Base-by-base conservation (phyloP, 2,113 vertebrate genomes). In the Thalassarche chlororhynchos region DNA sequence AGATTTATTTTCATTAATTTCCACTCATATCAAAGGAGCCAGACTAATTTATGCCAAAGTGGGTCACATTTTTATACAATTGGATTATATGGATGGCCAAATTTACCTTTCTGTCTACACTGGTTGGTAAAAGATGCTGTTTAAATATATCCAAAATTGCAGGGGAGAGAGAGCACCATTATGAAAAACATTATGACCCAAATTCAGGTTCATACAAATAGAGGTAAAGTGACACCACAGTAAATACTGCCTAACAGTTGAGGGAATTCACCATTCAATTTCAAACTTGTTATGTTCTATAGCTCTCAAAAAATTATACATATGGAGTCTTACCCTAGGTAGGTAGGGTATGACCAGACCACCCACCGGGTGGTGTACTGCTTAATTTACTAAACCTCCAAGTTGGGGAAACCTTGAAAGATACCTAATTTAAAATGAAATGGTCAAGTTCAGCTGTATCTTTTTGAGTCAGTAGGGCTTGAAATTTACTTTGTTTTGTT, bases 291-390 rank as follows among this genome's bases (percentile, higher is more conserved):
- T 80, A 58, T 10, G 8, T 55, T 44, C 38, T 49, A 12, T 17
- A 47, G 34, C 34, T 81, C 17, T 62, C 44, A 7, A 49, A 28
- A 80, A 76, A 44, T 44, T 24, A n/a, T n/a, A 64, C 20, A 8
- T 60, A 10, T 4, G 16, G 19, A 4, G 4, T 18, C 47, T 36
- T 21, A 36, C 9, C 10, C 17, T 25, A 0, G 10, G 7, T 20
- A 47, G 23, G 47, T 21, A 6, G 31, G 19, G 3, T 36, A 13
- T 36, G 36, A 52, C 12, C 29, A 55, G 19, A 26, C 5, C 16
- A n/a, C 14, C 21, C 26, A 12, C 21, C 6, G 16, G 18, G 17
- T 38, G 31, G 8, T 65, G 8, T 3, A n/a, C 17, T 42, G 17
- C 13, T 62, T 55, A 19, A 13, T 57, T 65, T 38, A 3, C 17